phyloP scores from a whole-genome alignment of 2,888 invertebrate genomes.

The Drosophila setosimentum region DNA sequence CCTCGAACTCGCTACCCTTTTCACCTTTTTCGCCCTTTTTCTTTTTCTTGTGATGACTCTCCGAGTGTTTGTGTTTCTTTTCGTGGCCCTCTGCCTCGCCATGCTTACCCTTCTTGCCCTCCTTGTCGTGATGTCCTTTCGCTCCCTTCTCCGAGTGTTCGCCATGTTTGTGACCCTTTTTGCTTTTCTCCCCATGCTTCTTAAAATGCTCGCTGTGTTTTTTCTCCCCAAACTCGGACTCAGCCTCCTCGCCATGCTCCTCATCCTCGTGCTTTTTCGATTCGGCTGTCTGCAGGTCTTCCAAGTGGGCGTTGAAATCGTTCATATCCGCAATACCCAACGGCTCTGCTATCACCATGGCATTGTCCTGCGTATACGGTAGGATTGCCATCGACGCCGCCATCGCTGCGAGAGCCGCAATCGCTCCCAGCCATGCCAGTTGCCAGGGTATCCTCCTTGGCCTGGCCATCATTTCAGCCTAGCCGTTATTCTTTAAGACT shows the following conservation, averaged over 20 bases:
- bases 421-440: conserved; percentile 58
- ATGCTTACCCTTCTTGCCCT: conserved; percentile 86
- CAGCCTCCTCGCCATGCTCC: conserved; percentile 71
- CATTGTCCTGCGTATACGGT: conserved; percentile 53
- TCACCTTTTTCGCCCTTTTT: conserved; percentile 86
- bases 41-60: conserved; percentile 85
- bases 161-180: conserved; percentile 90
- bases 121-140: conserved; percentile 91
- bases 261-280: conserved; percentile 81
- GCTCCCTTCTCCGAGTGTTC: conserved; percentile 89
- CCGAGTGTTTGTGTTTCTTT: conserved; percentile 86
- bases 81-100: conserved; percentile 86
- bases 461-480: conserved; percentile 41
- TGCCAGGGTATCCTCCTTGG: conserved; percentile 58
- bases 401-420: conserved; percentile 31
- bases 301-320: conserved; percentile 55
- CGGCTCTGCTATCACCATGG: conserved; percentile 59
- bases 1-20: conserved; percentile 85
- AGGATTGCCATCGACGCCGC: conserved; percentile 49
- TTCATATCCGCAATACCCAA: conserved; percentile 53
- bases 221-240: conserved; percentile 89
- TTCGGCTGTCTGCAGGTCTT: conserved; percentile 83
- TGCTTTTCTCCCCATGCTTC: conserved; percentile 89
- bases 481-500: conserved; percentile 39
- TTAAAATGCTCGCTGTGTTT: conserved; percentile 88